Base-by-base conservation (phyloP, 2,113 vertebrate genomes). In the Isurus oxyrinchus region DNA sequence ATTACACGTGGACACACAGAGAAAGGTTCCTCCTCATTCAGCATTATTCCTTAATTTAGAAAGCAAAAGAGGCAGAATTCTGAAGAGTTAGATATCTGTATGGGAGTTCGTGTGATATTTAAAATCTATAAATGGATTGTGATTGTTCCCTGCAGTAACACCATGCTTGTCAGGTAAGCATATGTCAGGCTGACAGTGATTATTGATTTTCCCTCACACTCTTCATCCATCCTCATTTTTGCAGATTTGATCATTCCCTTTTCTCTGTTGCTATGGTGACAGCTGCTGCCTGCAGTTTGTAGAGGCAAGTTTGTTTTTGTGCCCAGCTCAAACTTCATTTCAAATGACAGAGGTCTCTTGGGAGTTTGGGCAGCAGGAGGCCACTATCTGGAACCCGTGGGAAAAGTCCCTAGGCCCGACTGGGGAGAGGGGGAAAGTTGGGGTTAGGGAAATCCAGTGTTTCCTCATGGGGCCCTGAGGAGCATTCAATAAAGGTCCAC, bases 261-360 rank as follows among this genome's bases (percentile, higher is more conserved):
- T 25, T 69, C 67, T 55, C 66, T 69, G 94, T 95, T 95, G 94
- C 67, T 76, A 95, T 95, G 67, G 94, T 95, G 69, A 55, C 66
- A 55, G 21, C 66, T 72, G 94, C 67, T 95, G 23, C 11, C 94
- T 76, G 66, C 67, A 27, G 40, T 53, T 72, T 53, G 67, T 11
- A 10, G 59, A 63, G 59, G 90, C 35, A 63, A 63, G 90, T 66
- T 94, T 94, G 90, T n/a, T 63, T 94, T 59, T 66, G n/a, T 19
- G 21, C 35, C 90, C 90, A 63, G 90, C 6, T 40, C 21, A 63
- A 63, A 95, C 40, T 76, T 53, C 67, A 95, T 53, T 72, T 72
- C 10, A 49, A 72, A 14, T 76, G 94, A 76, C n/a, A 66, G 16
- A 40, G 94, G 49, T 72, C 27, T 19, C 31, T 49, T 11, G 57